These are phyloP conservation scores for Drosophila histrio DNA, from an alignment of 2,888 invertebrate genomes.

Conservation along the genomic window DNA sequence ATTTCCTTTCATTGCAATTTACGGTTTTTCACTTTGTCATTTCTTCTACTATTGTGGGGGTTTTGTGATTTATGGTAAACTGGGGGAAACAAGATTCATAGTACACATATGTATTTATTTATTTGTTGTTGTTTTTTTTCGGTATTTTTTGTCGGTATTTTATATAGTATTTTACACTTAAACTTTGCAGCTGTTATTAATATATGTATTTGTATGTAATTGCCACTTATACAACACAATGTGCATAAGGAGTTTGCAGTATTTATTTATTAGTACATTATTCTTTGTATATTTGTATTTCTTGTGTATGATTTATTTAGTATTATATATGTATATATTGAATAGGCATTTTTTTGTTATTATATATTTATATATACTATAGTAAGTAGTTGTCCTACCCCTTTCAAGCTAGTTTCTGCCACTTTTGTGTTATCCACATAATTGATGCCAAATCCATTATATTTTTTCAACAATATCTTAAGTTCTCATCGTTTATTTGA, in stretches of 20 bases:
- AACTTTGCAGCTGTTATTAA: slow-evolving; percentile 44
- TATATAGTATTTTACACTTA: slow-evolving; percentile 43
- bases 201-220: slow-evolving; percentile 26
- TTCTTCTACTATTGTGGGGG: neutral
- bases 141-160: slow-evolving; percentile 20
- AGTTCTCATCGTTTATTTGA: neutral
- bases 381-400: slow-evolving; percentile 30
- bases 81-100: slow-evolving; percentile 12
- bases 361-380: slow-evolving; percentile 14
- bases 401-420: slow-evolving; percentile 27
- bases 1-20: slow-evolving; percentile 18
- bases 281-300: slow-evolving; percentile 9
- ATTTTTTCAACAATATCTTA: slow-evolving; percentile 23
- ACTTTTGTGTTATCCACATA: slow-evolving; percentile 13
- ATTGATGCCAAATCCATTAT: slow-evolving; percentile 29
- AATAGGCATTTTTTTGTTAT: slow-evolving; percentile 4
- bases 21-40: neutral
- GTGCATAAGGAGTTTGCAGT: slow-evolving; percentile 40
- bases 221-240: slow-evolving; percentile 48
- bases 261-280: slow-evolving; percentile 20
- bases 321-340: neutral
- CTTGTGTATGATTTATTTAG: slow-evolving; percentile 11
- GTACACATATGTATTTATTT: slow-evolving; percentile 7
- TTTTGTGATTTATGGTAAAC: slow-evolving; percentile 7
- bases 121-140: slow-evolving; percentile 9